A percentile compares a stretch with the other conserved stretches of the same genome.
These are phyloP conservation scores for Caenorhabditis afra DNA, from an alignment of 2,888 invertebrate species.

Conservation along the genomic window DNA sequence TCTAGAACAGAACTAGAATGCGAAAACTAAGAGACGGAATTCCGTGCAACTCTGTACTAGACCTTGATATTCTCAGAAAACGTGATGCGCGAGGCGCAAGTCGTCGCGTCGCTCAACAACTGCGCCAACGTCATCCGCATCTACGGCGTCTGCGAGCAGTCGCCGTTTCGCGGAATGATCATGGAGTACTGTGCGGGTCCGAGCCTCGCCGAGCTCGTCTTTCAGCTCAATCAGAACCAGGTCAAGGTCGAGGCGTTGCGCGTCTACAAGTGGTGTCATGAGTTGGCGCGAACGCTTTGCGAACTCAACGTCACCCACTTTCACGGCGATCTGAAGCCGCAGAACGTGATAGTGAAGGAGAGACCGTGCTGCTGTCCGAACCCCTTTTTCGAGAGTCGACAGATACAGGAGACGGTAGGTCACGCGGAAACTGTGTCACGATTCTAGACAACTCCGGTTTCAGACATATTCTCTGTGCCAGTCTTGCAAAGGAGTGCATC, in stretches of 20 bases:
- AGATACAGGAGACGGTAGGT: no score
- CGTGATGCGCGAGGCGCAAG: slow-evolving; percentile 24
- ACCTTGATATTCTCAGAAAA: no score
- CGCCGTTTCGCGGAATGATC: slow-evolving; percentile 32
- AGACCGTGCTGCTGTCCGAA: slow-evolving; percentile 35
- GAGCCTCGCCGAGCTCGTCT: slow-evolving; percentile 35
- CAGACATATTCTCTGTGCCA: slow-evolving; percentile 21
- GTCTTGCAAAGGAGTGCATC: slow-evolving; percentile 22
- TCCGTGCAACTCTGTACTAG: no score
- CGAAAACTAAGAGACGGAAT: no score
- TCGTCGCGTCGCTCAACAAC: slow-evolving; percentile 25
- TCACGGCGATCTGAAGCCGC: slow-evolving; percentile 52
- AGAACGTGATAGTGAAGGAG: slow-evolving; percentile 49
- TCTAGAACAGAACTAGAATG: no score
- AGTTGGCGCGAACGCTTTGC: slow-evolving; percentile 24
- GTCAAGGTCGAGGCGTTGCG: slow-evolving; percentile 34
- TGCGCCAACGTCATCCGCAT: slow-evolving; percentile 33
- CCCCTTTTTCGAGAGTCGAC: not conserved
- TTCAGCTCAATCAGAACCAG: not conserved
- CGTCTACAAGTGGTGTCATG: slow-evolving; percentile 46
- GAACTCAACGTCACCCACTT: slow-evolving; percentile 25
- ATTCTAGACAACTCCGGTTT: no score
- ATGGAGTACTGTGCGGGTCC: slow-evolving; percentile 54
- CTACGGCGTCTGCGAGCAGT: slow-evolving; percentile 36
- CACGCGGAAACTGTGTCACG: no score